phyloP scores from a whole-genome alignment of 2,797 vertebrate genomes.

The Alosa sapidissima region DNA sequence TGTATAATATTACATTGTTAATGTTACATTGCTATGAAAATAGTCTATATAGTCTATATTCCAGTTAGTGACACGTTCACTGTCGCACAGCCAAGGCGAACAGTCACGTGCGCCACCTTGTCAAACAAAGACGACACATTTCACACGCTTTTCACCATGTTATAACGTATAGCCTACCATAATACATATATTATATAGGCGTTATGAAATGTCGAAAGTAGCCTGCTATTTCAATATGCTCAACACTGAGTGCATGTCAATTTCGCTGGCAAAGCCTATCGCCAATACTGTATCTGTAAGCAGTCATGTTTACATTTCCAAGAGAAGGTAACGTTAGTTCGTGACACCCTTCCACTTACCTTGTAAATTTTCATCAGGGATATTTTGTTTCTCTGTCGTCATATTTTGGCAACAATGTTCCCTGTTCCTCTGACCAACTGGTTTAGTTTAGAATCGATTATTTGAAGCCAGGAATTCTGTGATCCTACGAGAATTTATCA shows the following conservation, averaged over 20 bases:
- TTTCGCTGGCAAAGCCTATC: neutral
- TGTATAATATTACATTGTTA: neutral
- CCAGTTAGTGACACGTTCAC: neutral
- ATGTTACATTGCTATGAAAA: neutral
- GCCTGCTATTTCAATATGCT: neutral
- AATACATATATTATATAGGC: too few relatives aligned
- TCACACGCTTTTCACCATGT: neutral
- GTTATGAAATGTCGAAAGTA: too few relatives aligned
- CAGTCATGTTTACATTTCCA: slow-evolving; percentile 1
- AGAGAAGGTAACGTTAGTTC: neutral
- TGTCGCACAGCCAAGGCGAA: neutral
- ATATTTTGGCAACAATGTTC: slow-evolving; percentile 46
- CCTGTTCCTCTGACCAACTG: slow-evolving; percentile 49
- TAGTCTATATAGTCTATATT: neutral
- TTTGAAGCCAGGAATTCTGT: neutral
- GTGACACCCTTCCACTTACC: slow-evolving; percentile 58
- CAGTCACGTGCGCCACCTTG: slow-evolving; percentile 17
- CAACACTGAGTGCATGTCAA: neutral
- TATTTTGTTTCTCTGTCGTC: slow-evolving; percentile 65
- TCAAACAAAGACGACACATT: neutral
- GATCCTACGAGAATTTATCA: neutral
- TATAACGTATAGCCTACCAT: too few relatives aligned
- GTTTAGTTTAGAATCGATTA: neutral
- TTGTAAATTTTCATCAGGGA: slow-evolving; percentile 73
- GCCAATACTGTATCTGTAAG: neutral